Conservation (phyloP, 2,797 vertebrate species). For the Thunnus albacares region DNA sequence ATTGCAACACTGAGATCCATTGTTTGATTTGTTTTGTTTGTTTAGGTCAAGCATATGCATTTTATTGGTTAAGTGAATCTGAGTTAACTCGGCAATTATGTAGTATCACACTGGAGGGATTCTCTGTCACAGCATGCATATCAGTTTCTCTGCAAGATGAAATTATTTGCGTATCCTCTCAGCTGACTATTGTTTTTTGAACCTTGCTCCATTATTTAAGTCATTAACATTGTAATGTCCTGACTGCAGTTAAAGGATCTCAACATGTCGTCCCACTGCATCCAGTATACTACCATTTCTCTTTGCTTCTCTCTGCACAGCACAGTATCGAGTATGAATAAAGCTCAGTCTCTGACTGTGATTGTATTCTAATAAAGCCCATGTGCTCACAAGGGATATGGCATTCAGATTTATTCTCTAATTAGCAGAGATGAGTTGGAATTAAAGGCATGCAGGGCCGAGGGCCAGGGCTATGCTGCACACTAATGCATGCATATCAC, state of each 20-base stretch:
- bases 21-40: slow-evolving; percentile 38
- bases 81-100: slow-evolving; percentile 20
- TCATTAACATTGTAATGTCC: slow-evolving; percentile 10
- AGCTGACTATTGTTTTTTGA: slow-evolving; percentile 33
- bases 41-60: slow-evolving; percentile 42
- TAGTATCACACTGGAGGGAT: slow-evolving; percentile 13
- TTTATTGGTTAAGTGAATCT: slow-evolving; percentile 42
- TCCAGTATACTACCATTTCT: neutral
- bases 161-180: slow-evolving; percentile 46
- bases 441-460: slow-evolving; percentile 46
- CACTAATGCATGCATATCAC: slow-evolving; percentile 37
- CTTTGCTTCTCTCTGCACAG: neutral
- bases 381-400: slow-evolving; percentile 34
- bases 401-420: slow-evolving; percentile 59
- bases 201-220: slow-evolving; percentile 41
- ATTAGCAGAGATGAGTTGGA: slow-evolving; percentile 63
- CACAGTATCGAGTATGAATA: neutral
- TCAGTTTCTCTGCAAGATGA: slow-evolving; percentile 54
- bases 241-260: neutral
- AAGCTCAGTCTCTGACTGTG: neutral
- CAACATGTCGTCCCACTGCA: neutral
- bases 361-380: slow-evolving; percentile 21
- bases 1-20: neutral
- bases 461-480: slow-evolving; percentile 33
- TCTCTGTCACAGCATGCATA: slow-evolving; percentile 51